These are phyloP conservation scores for Cyclophora punctaria DNA, from an alignment of 2,888 invertebrate genomes.

Conservation along the genomic window DNA sequence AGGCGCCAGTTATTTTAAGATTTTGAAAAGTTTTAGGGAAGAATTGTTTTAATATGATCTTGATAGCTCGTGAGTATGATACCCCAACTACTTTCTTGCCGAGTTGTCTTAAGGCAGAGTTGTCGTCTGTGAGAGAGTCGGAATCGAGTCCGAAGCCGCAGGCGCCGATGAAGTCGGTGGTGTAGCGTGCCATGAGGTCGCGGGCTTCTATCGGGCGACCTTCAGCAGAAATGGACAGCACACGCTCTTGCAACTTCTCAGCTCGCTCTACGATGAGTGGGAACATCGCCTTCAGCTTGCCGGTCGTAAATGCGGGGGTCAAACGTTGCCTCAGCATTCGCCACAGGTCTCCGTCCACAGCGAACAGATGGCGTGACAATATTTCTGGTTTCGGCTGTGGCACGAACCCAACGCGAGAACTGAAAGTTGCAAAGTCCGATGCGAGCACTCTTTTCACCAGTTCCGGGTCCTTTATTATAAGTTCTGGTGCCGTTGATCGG, in stretches of 20 bases:
- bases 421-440: conserved; percentile 35
- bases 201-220: conserved; percentile 29
- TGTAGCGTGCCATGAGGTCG: conserved; percentile 45
- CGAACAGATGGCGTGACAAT: conserved; percentile 36
- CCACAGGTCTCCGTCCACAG: conserved; percentile 45
- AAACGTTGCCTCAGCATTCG: conserved; percentile 40
- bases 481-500: conserved; percentile 24
- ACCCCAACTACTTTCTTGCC: conserved; percentile 31
- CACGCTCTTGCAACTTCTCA: conserved; percentile 28
- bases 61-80: conserved; percentile 14
- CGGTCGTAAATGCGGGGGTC: conserved; percentile 43
- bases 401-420: conserved; percentile 31
- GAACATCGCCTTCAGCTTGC: conserved; percentile 46
- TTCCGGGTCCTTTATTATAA: conserved; percentile 39
- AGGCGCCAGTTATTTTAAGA: conserved; percentile 20
- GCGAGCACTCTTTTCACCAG: conserved; percentile 32
- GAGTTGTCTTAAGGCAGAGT: conserved; percentile 35
- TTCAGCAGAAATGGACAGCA: conserved; percentile 17
- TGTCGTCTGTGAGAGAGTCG: conserved; percentile 36
- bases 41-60: conserved; percentile 29
- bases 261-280: conserved; percentile 42
- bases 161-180: conserved; percentile 43
- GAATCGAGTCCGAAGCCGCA: conserved; percentile 42
- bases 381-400: conserved; percentile 34
- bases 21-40: conserved; percentile 29